phyloP scores from a whole-genome alignment of 2,113 vertebrate genomes.

The Clarias macrocephalus region DNA sequence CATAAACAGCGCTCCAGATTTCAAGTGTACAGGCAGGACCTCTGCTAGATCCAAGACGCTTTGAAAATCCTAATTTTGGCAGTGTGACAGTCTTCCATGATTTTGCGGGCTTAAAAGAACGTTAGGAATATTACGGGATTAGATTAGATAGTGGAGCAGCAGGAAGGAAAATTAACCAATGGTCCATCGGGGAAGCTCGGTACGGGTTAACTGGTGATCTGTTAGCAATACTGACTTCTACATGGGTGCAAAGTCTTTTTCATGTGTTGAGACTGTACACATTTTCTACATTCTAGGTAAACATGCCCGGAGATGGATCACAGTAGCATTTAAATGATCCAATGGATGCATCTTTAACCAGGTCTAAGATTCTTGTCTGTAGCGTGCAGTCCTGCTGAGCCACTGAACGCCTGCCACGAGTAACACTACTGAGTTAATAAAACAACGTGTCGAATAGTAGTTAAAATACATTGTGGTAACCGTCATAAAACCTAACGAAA shows the following conservation, averaged over 20 bases:
- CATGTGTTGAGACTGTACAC: too few species aligned
- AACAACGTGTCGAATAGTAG: background rate
- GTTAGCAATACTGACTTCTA: background rate
- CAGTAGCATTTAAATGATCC: background rate
- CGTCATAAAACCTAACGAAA: background rate
- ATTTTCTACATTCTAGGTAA: background rate
- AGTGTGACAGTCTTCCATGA: slow-evolving; percentile 19
- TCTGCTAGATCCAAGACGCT: background rate
- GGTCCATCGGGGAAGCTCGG: background rate
- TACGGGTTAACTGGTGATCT: background rate
- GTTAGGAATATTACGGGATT: background rate
- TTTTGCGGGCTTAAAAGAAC: background rate
- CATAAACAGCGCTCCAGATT: slow-evolving; percentile 23
- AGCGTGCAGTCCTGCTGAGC: background rate
- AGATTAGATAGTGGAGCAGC: background rate
- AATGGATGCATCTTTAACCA: background rate
- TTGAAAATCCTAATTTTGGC: slow-evolving; percentile 30
- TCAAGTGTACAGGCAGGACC: slow-evolving; percentile 9
- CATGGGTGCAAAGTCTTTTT: too few species aligned
- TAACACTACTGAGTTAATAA: slow-evolving; percentile 24
- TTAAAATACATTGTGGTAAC: background rate
- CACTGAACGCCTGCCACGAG: slow-evolving; percentile 18
- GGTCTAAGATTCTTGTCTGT: background rate
- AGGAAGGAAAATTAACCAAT: background rate
- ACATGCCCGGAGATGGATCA: background rate